These are phyloP conservation scores for Drosophila anceps DNA, from an alignment of 2,888 invertebrate species.

Conservation along the genomic window DNA sequence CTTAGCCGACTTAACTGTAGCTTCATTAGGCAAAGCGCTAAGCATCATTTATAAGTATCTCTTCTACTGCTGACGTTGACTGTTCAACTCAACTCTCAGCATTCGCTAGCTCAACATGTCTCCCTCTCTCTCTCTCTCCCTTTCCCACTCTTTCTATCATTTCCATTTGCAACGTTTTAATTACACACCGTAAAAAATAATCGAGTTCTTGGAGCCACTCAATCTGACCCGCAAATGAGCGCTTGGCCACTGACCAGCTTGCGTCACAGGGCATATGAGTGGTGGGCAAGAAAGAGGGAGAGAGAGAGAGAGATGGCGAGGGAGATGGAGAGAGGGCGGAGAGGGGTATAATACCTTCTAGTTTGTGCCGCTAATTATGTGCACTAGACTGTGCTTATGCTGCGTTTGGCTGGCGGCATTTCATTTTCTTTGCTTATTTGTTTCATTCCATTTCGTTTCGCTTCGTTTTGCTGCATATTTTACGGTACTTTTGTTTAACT, in stretches of 20 bases:
- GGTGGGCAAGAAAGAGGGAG: neutral
- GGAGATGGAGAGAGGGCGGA: no score
- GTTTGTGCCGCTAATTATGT: slow-evolving; percentile 66
- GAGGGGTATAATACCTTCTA: slow-evolving; percentile 25
- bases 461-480: slow-evolving; percentile 37
- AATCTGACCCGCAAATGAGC: slow-evolving; percentile 57
- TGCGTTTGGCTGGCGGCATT: slow-evolving; percentile 44
- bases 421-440: slow-evolving; percentile 53
- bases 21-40: slow-evolving; percentile 63
- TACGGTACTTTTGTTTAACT: slow-evolving; percentile 41
- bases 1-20: slow-evolving; percentile 43
- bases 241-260: slow-evolving; percentile 67
- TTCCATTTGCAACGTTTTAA: slow-evolving; percentile 56
- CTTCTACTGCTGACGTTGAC: slow-evolving; percentile 61
- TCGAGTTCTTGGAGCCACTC: slow-evolving; percentile 73
- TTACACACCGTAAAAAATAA: slow-evolving; percentile 74
- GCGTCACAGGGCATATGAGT: slow-evolving; percentile 4
- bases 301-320: neutral
- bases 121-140: neutral
- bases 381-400: slow-evolving; percentile 72
- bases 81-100: slow-evolving; percentile 46
- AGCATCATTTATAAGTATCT: slow-evolving; percentile 74
- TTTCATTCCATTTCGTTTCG: slow-evolving; percentile 48
- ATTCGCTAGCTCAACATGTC: neutral
- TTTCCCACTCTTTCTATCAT: neutral